Evolutionary conservation across 2,888 invertebrate genomes (phyloP).

Genomic region (Nezara viridula): DNA sequence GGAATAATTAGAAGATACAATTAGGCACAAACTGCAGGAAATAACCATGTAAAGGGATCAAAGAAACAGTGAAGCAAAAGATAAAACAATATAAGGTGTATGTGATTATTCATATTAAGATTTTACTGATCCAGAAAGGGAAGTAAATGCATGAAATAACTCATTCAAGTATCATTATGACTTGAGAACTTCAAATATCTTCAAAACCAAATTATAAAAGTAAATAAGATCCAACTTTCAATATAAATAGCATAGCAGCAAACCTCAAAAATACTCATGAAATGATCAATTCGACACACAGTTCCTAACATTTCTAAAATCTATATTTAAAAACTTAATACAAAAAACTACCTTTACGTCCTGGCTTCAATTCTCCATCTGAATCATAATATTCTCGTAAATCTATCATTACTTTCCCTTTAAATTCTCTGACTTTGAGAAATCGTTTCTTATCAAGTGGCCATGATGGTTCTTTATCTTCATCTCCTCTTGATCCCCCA

Average conservation of each 20-base stretch:
- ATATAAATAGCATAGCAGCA: no score
- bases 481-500: slow-evolving; percentile 66
- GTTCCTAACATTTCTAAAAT: background rate
- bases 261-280: background rate
- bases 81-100: no score
- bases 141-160: no score
- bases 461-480: slow-evolving; percentile 78
- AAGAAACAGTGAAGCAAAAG: no score
- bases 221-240: background rate
- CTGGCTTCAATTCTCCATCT: slow-evolving; percentile 84
- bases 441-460: slow-evolving; percentile 82
- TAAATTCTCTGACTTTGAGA: slow-evolving; percentile 86
- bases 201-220: background rate
- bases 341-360: slow-evolving; percentile 79
- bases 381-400: slow-evolving; percentile 87
- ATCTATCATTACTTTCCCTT: slow-evolving; percentile 86
- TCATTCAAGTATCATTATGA: background rate
- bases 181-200: background rate
- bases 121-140: no score
- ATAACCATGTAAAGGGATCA: no score
- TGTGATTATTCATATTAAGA: no score
- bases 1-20: no score
- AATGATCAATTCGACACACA: background rate
- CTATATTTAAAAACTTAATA: background rate
- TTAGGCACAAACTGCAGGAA: no score